These are phyloP conservation scores for Phrixothrix hirtus DNA, from an alignment of 2,888 invertebrate species.

Conservation along the genomic window DNA sequence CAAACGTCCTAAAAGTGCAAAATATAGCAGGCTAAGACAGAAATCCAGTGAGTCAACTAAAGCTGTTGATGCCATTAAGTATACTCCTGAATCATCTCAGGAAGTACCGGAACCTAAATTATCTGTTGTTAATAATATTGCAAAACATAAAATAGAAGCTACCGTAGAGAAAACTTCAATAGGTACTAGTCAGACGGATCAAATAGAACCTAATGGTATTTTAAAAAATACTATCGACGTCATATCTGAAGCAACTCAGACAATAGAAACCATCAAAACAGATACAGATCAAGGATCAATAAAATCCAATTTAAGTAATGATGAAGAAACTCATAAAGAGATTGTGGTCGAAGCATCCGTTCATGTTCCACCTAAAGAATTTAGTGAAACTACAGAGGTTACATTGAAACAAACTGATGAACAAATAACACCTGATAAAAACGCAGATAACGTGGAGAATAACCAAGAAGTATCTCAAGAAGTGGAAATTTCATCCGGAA, in stretches of 20 bases:
- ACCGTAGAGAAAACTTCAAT: neutral
- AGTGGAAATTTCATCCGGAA: too few species aligned
- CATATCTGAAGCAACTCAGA: neutral
- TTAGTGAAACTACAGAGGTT: constrained; percentile 10
- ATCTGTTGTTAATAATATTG: neutral
- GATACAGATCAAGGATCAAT: constrained; percentile 38
- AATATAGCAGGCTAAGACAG: constrained; percentile 12
- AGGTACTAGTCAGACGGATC: neutral
- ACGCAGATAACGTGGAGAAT: too few species aligned
- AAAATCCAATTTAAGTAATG: constrained; percentile 50
- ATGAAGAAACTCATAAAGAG: constrained; percentile 45
- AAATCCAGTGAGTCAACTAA: neutral
- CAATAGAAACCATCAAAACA: constrained; percentile 1
- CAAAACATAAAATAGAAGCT: constrained; percentile 4
- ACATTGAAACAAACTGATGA: neutral
- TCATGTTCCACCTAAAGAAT: constrained; percentile 49
- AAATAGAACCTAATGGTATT: neutral
- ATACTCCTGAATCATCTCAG: neutral
- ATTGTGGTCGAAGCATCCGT: constrained; percentile 52
- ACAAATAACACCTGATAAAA: constrained; percentile 1
- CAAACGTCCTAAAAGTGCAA: constrained; percentile 44
- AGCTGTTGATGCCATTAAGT: neutral
- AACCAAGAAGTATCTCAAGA: too few species aligned
- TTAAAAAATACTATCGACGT: neutral
- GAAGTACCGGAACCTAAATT: neutral